A percentile compares a stretch with the other conserved stretches of the same genome.
phyloP scores from a whole-genome alignment of 2,888 invertebrate genomes.

The Xiphydria camelus region DNA sequence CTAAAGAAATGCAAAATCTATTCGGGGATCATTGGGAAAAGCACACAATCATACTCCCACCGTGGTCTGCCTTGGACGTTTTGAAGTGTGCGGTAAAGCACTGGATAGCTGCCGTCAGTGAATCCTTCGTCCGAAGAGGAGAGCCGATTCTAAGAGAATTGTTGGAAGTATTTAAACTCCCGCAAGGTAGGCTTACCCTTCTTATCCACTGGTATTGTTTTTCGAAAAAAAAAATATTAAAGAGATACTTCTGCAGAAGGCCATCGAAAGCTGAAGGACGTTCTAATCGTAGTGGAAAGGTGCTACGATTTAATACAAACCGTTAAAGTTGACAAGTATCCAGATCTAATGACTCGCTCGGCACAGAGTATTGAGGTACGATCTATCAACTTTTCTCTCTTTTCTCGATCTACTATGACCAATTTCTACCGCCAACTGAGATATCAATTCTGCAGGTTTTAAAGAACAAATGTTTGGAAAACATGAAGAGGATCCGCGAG shows the following conservation, averaged over 20 bases:
- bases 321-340: conserved; percentile 35
- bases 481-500: conserved; percentile 23
- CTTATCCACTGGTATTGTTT: not conserved
- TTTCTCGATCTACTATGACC: not conserved
- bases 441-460: conserved; percentile 28
- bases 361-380: conserved; percentile 34
- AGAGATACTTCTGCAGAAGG: conserved; percentile 22
- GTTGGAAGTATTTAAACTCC: conserved; percentile 25
- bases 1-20: conserved; percentile 44
- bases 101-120: conserved; percentile 53
- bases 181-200: conserved; percentile 28
- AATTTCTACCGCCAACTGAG: not conserved
- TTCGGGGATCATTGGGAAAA: conserved; percentile 48
- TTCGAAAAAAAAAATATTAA: not conserved
- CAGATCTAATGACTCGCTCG: conserved; percentile 24
- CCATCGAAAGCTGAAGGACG: conserved; percentile 36
- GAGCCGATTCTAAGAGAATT: conserved; percentile 36
- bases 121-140: conserved; percentile 40
- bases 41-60: conserved; percentile 47
- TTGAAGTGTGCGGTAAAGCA: conserved; percentile 52
- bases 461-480: conserved; percentile 27
- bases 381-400: no score
- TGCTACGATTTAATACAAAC: conserved; percentile 42
- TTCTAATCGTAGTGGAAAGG: conserved; percentile 34
- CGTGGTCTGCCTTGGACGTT: conserved; percentile 45